Conservation (phyloP, 2,113 vertebrate species). For the Gobiocypris rarus region DNA sequence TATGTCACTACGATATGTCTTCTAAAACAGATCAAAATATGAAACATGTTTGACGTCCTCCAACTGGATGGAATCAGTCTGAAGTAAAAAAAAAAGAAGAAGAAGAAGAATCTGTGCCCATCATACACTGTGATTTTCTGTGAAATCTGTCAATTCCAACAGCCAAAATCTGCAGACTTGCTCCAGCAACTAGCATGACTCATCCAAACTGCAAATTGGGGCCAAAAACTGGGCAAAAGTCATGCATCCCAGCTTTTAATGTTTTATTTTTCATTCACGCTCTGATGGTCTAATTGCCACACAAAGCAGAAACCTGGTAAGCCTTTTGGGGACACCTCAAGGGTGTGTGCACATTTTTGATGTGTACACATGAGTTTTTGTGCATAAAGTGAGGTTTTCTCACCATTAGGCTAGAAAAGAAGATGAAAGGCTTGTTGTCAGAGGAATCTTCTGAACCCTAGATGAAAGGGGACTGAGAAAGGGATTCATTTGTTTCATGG, state of each 20-base stretch:
- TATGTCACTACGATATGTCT: background rate
- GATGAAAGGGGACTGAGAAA: conserved; percentile 52
- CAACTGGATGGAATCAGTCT: background rate
- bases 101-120: background rate
- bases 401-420: conserved; percentile 36
- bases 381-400: background rate
- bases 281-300: background rate
- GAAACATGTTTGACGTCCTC: background rate
- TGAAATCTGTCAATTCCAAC: no score
- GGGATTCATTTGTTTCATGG: conserved; percentile 44
- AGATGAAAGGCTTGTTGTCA: conserved; percentile 52
- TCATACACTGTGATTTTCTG: background rate
- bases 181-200: background rate
- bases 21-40: background rate
- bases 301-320: background rate
- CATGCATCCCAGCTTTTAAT: background rate
- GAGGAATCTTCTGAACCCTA: conserved; percentile 50
- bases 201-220: background rate
- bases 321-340: background rate
- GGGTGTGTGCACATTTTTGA: background rate
- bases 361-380: conserved; percentile 18
- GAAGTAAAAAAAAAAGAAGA: conserved; percentile 1
- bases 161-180: background rate
- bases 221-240: background rate
- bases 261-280: background rate